Evolutionary conservation across 2,888 invertebrate genomes (phyloP).

Genomic region (Rhagophthalmus giganteus): DNA sequence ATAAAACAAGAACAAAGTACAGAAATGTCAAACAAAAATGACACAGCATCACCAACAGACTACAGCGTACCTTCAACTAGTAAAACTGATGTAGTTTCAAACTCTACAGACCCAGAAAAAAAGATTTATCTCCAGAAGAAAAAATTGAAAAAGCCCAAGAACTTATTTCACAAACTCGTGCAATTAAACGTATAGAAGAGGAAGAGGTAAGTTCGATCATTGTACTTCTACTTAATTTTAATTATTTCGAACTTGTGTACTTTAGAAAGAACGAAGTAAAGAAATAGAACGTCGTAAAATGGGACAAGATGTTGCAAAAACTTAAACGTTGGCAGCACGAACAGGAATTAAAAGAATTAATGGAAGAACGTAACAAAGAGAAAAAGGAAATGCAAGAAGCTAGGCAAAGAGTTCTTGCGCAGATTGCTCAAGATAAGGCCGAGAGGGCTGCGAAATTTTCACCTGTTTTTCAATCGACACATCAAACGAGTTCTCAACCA

Average conservation of each 20-base stretch:
- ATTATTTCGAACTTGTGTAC: background rate
- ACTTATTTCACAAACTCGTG: constrained; percentile 68
- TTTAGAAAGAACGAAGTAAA: constrained; percentile 48
- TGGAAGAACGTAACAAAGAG: constrained; percentile 75
- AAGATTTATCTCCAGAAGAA: constrained; percentile 56
- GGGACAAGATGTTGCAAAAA: constrained; percentile 73
- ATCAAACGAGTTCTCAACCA: constrained; percentile 21
- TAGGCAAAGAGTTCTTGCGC: constrained; percentile 75
- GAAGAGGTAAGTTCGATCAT: too few relatives aligned
- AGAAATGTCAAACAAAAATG: too few relatives aligned
- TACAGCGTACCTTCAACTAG: constrained; percentile 19
- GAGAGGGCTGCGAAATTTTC: constrained; percentile 62
- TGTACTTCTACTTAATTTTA: too few relatives aligned
- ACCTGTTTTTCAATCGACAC: constrained; percentile 10
- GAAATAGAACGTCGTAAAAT: constrained; percentile 74
- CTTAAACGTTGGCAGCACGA: constrained; percentile 76
- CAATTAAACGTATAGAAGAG: constrained; percentile 67
- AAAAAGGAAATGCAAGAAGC: constrained; percentile 75
- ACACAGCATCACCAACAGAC: too few relatives aligned
- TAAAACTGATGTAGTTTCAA: too few relatives aligned
- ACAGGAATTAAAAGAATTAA: constrained; percentile 70
- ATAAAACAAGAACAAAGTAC: too few relatives aligned
- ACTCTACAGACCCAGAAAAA: constrained; percentile 3
- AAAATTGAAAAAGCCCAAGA: constrained; percentile 68
- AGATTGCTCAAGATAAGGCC: constrained; percentile 84